A percentile compares a stretch with the other conserved stretches of the same genome.
Conservation (phyloP, 1,140 invertebrate genomes). For the Ceratitis capitata region DNA sequence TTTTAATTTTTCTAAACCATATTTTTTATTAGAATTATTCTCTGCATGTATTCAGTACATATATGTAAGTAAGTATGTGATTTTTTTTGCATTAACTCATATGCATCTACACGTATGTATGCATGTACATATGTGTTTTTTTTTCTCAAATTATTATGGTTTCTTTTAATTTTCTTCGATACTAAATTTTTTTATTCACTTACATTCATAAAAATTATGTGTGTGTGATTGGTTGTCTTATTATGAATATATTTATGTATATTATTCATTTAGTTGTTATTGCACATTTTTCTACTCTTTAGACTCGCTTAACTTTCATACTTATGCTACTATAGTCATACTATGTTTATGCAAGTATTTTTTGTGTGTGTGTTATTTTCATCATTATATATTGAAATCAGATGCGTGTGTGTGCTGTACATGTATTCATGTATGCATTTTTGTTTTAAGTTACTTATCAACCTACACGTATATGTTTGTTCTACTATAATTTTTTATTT, state of each 20-base stretch:
- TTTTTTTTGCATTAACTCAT: neutral
- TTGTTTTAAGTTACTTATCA: too few species aligned
- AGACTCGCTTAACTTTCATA: neutral
- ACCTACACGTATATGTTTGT: too few species aligned
- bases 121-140: constrained; percentile 24
- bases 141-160: constrained; percentile 38
- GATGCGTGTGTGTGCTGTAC: neutral
- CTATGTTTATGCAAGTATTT: too few species aligned
- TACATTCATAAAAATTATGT: neutral
- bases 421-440: too few species aligned
- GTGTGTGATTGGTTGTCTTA: too few species aligned
- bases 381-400: neutral
- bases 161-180: neutral
- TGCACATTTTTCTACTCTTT: too few species aligned
- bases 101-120: neutral
- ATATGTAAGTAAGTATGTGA: neutral
- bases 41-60: constrained; percentile 11
- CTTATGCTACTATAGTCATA: neutral
- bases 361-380: neutral
- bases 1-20: constrained; percentile 45
- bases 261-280: neutral
- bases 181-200: constrained; percentile 12
- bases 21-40: constrained; percentile 41
- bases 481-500: too few species aligned
- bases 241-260: constrained; percentile 31